Conservation (phyloP, 2,888 invertebrate species). For the Elmis aenea region DNA sequence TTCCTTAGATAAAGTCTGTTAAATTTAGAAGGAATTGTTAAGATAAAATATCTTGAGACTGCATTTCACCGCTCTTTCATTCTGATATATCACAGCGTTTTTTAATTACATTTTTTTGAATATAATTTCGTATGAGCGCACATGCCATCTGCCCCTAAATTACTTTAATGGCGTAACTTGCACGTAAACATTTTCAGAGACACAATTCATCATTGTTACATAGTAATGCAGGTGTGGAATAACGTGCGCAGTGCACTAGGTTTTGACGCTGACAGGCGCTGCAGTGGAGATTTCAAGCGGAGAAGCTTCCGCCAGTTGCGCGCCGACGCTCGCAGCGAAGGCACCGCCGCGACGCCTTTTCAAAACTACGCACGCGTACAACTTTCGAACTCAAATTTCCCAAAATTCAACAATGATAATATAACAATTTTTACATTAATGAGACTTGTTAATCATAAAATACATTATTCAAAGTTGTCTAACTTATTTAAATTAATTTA, state of each 20-base stretch:
- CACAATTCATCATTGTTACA: slow-evolving; percentile 1
- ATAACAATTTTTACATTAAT: slow-evolving; percentile 7
- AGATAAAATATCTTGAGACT: no score
- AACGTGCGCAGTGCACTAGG: slow-evolving; percentile 24
- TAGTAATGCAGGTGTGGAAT: slow-evolving; percentile 14
- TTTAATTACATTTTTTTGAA: no score
- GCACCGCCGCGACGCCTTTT: slow-evolving; percentile 28
- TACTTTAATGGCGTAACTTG: no score
- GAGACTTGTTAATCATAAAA: slow-evolving; percentile 15
- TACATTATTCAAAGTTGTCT: slow-evolving; percentile 10
- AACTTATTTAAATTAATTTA: slow-evolving; percentile 6
- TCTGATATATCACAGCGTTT: no score
- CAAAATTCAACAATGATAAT: slow-evolving; percentile 18
- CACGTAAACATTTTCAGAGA: background rate
- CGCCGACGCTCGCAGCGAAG: slow-evolving; percentile 30
- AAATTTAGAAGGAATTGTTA: no score
- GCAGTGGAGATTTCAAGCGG: slow-evolving; percentile 18
- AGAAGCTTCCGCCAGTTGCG: slow-evolving; percentile 29
- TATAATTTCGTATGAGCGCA: no score
- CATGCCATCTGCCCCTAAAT: no score
- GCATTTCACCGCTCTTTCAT: no score
- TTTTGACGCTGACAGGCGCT: slow-evolving; percentile 16
- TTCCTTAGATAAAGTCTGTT: no score
- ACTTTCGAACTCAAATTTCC: background rate
- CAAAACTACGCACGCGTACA: slow-evolving; percentile 14